A percentile compares a stretch with the other conserved stretches of the same genome.
These are phyloP conservation scores for Hesperophylax magnus DNA, from an alignment of 1,140 invertebrate genomes.

Conservation along the genomic window DNA sequence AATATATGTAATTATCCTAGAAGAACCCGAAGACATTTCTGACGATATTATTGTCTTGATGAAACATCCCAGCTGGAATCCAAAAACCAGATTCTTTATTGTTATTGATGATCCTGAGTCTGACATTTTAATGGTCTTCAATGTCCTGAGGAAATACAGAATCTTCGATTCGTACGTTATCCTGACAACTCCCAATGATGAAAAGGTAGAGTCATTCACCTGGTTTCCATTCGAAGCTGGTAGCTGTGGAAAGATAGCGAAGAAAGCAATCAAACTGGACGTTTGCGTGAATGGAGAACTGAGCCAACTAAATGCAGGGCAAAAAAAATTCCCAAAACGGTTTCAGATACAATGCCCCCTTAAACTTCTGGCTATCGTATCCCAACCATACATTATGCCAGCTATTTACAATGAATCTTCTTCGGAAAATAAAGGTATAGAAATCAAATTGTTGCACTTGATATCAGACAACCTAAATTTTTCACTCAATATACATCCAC, in stretches of 20 bases:
- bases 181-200: neutral
- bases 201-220: neutral
- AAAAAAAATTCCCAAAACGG: neutral
- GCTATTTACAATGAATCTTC: neutral
- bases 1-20: neutral
- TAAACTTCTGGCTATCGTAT: neutral
- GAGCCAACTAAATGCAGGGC: neutral
- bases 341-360: neutral
- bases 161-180: neutral
- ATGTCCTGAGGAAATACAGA: neutral
- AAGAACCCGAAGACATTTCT: neutral
- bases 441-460: neutral
- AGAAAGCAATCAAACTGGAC: neutral
- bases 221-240: neutral
- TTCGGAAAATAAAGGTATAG: conserved; percentile 1
- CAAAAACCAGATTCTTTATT: neutral
- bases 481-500: neutral
- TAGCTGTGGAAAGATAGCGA: neutral
- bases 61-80: neutral
- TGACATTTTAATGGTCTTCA: neutral
- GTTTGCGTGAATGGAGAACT: neutral
- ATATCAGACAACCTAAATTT: neutral
- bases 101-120: neutral
- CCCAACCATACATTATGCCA: neutral
- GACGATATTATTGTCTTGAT: neutral